phyloP scores from a whole-genome alignment of 2,888 invertebrate genomes.

The Steinernema hermaphroditum region DNA sequence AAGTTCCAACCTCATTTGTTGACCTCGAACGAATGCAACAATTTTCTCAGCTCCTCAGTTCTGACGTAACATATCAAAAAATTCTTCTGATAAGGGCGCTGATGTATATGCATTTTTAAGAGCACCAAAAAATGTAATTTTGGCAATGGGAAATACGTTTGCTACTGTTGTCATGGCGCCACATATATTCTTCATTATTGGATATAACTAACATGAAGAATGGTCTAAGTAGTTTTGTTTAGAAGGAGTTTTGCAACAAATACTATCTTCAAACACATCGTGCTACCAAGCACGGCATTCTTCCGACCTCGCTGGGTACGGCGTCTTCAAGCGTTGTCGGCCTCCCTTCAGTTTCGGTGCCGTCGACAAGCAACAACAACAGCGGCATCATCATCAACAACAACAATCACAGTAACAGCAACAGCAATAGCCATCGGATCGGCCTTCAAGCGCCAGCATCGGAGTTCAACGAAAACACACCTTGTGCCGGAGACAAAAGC shows the following conservation, averaged over 20 bases:
- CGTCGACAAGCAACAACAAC: slow-evolving; percentile 17
- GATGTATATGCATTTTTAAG: too few species aligned
- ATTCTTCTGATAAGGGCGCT: too few species aligned
- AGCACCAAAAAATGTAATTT: too few species aligned
- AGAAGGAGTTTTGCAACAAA: slow-evolving; percentile 94
- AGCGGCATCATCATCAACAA: background rate
- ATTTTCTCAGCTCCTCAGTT: background rate
- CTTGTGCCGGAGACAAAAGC: slow-evolving; percentile 7
- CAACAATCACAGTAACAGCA: slow-evolving; percentile 1
- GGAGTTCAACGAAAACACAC: background rate
- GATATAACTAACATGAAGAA: too few species aligned
- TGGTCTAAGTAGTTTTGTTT: background rate
- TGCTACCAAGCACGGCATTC: slow-evolving; percentile 92
- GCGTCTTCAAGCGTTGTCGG: slow-evolving; percentile 9
- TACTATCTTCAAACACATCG: slow-evolving; percentile 97
- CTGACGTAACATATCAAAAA: too few species aligned
- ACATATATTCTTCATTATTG: too few species aligned
- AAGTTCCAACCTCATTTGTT: background rate
- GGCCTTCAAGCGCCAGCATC: background rate
- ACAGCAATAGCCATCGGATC: background rate
- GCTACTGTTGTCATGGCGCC: too few species aligned
- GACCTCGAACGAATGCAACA: background rate
- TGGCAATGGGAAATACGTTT: too few species aligned
- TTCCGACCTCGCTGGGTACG: slow-evolving; percentile 21
- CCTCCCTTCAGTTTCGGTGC: slow-evolving; percentile 16